These are phyloP conservation scores for Tonatia bakeri DNA, from an alignment of 2,113 vertebrate species.

Conservation along the genomic window DNA sequence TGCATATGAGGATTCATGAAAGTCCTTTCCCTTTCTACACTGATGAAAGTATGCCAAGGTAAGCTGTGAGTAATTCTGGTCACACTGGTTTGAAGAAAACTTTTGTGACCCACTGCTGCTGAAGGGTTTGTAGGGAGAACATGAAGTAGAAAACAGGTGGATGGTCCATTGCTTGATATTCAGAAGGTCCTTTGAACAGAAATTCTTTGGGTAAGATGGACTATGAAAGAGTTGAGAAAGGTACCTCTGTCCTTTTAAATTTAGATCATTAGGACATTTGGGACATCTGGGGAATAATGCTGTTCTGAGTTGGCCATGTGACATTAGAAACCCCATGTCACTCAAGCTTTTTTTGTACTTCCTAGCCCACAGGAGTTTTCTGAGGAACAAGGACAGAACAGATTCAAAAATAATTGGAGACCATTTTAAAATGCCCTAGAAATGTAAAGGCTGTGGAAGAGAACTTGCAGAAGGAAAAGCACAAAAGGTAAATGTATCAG, in stretches of 20 bases:
- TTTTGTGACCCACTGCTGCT: neutral
- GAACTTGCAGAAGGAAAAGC: neutral
- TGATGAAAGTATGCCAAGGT: neutral
- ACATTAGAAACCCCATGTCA: neutral
- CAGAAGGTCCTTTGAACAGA: neutral
- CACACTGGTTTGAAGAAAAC: neutral
- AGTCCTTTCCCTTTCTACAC: neutral
- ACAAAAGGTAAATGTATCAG: neutral
- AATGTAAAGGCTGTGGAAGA: neutral
- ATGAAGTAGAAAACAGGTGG: neutral
- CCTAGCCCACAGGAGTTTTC: neutral
- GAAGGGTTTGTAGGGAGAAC: neutral
- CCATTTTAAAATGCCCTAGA: neutral
- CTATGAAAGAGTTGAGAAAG: neutral
- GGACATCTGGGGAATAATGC: neutral
- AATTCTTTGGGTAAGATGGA: neutral
- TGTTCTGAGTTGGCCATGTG: neutral
- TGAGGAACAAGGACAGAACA: neutral
- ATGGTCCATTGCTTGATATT: neutral
- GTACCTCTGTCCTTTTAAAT: neutral
- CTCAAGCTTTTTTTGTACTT: neutral
- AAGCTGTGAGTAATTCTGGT: neutral
- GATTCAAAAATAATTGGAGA: neutral
- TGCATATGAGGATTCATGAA: neutral
- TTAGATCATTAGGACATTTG: neutral